Evolutionary conservation across 2,113 vertebrate genomes (phyloP).

Genomic region (Tringa solitaria): DNA sequence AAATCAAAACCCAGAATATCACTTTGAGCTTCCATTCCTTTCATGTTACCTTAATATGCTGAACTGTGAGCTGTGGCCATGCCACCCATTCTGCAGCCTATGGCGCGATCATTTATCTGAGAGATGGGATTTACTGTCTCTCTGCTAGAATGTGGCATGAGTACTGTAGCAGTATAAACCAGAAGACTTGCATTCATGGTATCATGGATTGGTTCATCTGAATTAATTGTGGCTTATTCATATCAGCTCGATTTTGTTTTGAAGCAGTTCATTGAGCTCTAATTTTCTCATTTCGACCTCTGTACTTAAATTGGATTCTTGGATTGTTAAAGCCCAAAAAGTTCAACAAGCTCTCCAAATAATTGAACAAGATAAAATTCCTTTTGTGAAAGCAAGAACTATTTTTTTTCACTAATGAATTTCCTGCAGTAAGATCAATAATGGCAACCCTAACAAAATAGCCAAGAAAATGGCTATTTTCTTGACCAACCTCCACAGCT

Average conservation of each 20-base stretch:
- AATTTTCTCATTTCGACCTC: neutral
- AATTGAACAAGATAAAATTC: neutral
- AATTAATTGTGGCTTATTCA: neutral
- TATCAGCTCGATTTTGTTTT: neutral
- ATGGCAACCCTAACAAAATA: neutral
- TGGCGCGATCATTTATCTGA: fast-evolving
- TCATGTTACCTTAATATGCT: neutral
- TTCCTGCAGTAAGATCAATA: neutral
- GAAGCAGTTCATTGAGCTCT: neutral
- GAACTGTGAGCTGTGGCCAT: neutral
- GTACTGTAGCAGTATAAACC: neutral
- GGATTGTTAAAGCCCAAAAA: neutral
- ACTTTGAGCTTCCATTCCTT: neutral
- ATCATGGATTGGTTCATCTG: neutral
- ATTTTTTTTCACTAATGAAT: neutral
- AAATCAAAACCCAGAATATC: neutral
- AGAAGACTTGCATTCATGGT: neutral
- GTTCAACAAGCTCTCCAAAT: neutral
- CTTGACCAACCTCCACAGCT: neutral
- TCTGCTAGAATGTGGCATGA: neutral
- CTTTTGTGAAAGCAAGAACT: neutral
- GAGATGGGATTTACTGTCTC: neutral
- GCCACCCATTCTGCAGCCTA: neutral
- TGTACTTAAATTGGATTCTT: neutral
- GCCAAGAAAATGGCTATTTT: neutral